Evolutionary conservation across 2,888 invertebrate species (phyloP), one percentile per base, ranked within the genome.

Genomic region (Ashinkailepas kermadecensis): DNA sequence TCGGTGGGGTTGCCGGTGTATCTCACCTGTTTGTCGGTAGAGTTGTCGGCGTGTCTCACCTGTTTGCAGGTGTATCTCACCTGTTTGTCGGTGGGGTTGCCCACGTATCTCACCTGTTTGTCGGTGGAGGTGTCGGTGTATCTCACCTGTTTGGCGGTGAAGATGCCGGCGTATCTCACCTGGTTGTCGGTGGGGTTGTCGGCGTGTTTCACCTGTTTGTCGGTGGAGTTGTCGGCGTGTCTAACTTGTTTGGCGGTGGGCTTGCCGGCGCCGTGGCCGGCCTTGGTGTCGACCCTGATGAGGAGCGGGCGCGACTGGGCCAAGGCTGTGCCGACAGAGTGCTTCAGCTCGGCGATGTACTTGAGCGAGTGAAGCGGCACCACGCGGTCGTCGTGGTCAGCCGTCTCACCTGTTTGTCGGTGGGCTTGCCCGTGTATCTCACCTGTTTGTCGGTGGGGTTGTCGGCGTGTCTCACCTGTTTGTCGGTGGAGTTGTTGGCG

Each of bases 381-480:
- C 84, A 99, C 99, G 85, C 99, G 92, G 89, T 99, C 98, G 89
- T 99, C 98, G 89, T 99, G 98, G 90, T 99, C 98, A 39, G 96
- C 98, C n/a, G 98, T 98, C 85, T n/a, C n/a, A n/a, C n/a, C n/a
- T n/a, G n/a, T n/a, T n/a, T n/a, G n/a, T n/a, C n/a, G n/a, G n/a
- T n/a, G n/a, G n/a, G n/a, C n/a, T n/a, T n/a, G n/a, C n/a, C n/a
- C n/a, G n/a, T n/a, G n/a, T n/a, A n/a, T n/a, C n/a, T n/a, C n/a
- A n/a, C n/a, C n/a, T n/a, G n/a, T n/a, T n/a, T n/a, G n/a, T n/a
- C n/a, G n/a, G n/a, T n/a, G n/a, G n/a, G n/a, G n/a, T n/a, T n/a
- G n/a, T n/a, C n/a, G n/a, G n/a, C n/a, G n/a, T n/a, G n/a, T n/a
- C n/a, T n/a, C n/a, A n/a, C n/a, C n/a, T n/a, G n/a, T n/a, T n/a